Percentiles rank a stretch among this genome's conserved stretches.
These are phyloP conservation scores for Agrotis ipsilon DNA, from an alignment of 2,888 invertebrate species.

Conservation along the genomic window DNA sequence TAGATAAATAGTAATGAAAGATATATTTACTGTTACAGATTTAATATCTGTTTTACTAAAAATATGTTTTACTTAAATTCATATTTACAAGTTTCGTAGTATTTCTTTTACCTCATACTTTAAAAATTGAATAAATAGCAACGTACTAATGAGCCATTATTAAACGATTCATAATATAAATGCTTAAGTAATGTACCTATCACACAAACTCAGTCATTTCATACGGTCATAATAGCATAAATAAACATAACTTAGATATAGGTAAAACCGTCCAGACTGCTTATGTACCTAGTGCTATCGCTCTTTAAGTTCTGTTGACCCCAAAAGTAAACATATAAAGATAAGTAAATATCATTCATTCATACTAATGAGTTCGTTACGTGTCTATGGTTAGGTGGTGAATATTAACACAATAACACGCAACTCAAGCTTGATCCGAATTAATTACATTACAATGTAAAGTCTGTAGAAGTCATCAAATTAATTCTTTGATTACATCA, in stretches of 20 bases:
- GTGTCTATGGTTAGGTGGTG: conserved; percentile 13
- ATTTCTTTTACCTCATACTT: background rate
- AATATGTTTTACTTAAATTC: too few relatives aligned
- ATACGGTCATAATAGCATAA: background rate
- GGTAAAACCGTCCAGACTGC: conserved; percentile 16
- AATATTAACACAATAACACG: conserved; percentile 8
- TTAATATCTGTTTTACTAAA: background rate
- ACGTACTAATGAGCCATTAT: background rate
- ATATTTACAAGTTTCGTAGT: too few relatives aligned
- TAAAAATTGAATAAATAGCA: background rate
- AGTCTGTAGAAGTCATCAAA: conserved; percentile 5
- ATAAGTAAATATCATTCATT: conserved; percentile 43
- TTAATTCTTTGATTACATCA: conserved; percentile 13
- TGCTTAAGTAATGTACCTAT: conserved; percentile 8
- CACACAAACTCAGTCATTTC: background rate
- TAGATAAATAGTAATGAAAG: background rate
- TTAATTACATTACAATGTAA: conserved; percentile 34
- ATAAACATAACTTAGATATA: conserved; percentile 14
- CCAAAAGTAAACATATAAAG: conserved; percentile 25
- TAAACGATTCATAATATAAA: conserved; percentile 3
- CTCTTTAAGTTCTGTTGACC: conserved; percentile 48
- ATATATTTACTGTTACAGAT: background rate
- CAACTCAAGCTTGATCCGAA: conserved; percentile 15
- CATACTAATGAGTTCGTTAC: conserved; percentile 33
- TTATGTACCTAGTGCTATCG: conserved; percentile 26